Base-by-base conservation (phyloP, 2,888 invertebrate genomes). In the Pammene aurita region DNA sequence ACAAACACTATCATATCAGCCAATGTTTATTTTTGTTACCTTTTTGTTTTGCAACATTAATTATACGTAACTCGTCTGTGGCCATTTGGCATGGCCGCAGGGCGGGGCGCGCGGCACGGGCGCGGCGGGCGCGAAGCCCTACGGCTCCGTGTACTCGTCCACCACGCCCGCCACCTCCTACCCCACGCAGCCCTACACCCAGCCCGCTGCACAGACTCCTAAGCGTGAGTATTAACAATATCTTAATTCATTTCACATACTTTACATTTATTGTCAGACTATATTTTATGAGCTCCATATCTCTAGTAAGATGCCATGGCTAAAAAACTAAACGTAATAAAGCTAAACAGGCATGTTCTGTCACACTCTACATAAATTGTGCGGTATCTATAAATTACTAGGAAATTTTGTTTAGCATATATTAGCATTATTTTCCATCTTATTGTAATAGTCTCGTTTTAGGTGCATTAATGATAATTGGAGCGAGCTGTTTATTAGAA, bases 51-150 rank as follows among this genome's bases (percentile, higher is more conserved):
- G 34, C 58, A 38, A 52, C 58, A 68, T 58, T 64, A 68, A 68
- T 68, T 46, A 44, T 58, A 44, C 44, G 64, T 64, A 58, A 68
- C 68, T 56, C 66, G 26, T 66, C 9, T 66, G 13, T 55, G 69
- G 69, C 66, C 65, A 60, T 50, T 66, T 66, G 66, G 64, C 68
- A 57, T 70, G 77, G 74, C 77, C 76, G 73, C 85, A 88, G 85
- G 86, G 86, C 73, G 86, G 87, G 71, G 88, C 85, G 69, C 82
- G 83, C 65, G 78, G 80, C 34, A 94, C 95, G 10, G 93, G 94
- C 77, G 94, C 95, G 69, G 94, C 94, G 75, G 93, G 91, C 75
- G 94, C 93, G 71, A 94, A 94, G 84, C 89, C 94, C 55, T 94
- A 94, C 87, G 93, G 93, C 76, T 93, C 93, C 73, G 93, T 94